These are phyloP conservation scores for Aptenodytes patagonicus DNA, from an alignment of 2,113 vertebrate genomes.

Conservation along the genomic window DNA sequence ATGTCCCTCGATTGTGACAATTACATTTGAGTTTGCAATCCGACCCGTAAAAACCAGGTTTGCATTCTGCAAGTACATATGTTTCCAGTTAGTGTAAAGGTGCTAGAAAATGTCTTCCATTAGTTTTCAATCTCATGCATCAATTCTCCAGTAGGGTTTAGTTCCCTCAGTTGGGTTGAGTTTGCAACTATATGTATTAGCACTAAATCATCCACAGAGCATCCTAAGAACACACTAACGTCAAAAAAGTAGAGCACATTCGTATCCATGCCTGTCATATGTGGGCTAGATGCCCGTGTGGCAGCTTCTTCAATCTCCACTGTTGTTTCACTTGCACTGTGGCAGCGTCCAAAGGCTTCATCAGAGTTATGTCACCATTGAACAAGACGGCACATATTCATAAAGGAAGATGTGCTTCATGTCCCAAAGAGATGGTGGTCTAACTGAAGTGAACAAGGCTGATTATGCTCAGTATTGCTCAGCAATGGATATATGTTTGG, in stretches of 20 bases:
- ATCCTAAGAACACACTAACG: not conserved
- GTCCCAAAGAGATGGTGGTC: not conserved
- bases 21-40: constrained; percentile 82
- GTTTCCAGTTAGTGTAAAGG: not conserved
- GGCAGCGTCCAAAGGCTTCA: not conserved
- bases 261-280: not conserved
- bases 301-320: not conserved
- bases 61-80: constrained; percentile 74
- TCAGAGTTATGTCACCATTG: not conserved
- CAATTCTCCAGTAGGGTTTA: not conserved
- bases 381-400: not conserved
- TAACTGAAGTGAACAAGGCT: not conserved
- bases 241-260: not conserved
- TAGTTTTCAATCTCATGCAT: not conserved
- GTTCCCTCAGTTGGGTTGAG: not conserved
- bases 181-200: not conserved
- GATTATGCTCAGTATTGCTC: not conserved
- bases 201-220: not conserved
- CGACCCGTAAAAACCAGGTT: constrained; percentile 78
- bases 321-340: not conserved
- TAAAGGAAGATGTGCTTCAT: not conserved
- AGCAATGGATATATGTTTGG: not conserved
- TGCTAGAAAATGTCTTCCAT: not conserved
- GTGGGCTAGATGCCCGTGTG: not conserved
- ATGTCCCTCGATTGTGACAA: constrained; percentile 73